Evolutionary conservation across 2,888 invertebrate genomes (phyloP).

Genomic region (Drosophila acutilabella): DNA sequence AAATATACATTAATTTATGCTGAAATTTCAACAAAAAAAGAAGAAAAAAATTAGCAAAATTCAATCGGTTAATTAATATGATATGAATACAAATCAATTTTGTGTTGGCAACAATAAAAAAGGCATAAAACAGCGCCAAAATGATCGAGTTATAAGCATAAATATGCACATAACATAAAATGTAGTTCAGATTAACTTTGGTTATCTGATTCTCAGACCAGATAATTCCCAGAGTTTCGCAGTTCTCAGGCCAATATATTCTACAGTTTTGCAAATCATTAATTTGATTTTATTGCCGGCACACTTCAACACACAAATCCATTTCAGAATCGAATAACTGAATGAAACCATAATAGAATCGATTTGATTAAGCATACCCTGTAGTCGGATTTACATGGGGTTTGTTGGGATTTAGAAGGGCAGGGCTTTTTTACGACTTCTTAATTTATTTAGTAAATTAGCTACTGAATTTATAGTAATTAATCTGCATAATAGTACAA

Average conservation of each 20-base stretch:
- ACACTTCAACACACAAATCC: slow-evolving; percentile 45
- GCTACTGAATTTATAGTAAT: no score
- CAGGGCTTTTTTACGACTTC: background rate
- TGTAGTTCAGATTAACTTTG: slow-evolving; percentile 23
- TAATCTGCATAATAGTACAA: no score
- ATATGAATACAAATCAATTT: slow-evolving; percentile 60
- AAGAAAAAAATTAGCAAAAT: slow-evolving; percentile 37
- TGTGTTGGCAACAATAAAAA: slow-evolving; percentile 33
- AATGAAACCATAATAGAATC: slow-evolving; percentile 40
- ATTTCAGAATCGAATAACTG: slow-evolving; percentile 15
- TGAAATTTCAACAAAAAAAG: background rate
- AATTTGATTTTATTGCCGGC: slow-evolving; percentile 53
- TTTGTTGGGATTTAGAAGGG: background rate
- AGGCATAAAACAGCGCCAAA: slow-evolving; percentile 36
- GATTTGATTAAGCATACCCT: slow-evolving; percentile 31
- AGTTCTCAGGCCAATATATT: slow-evolving; percentile 32
- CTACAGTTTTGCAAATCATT: slow-evolving; percentile 41
- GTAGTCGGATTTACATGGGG: background rate
- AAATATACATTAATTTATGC: slow-evolving; percentile 48
- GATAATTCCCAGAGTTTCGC: slow-evolving; percentile 1
- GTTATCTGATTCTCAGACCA: slow-evolving; percentile 36
- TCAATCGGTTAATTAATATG: slow-evolving; percentile 60
- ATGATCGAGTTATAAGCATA: slow-evolving; percentile 55
- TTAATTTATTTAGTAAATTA: background rate
- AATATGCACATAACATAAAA: slow-evolving; percentile 42